Percentiles rank a stretch among this genome's conserved stretches.
Conservation (phyloP, 2,888 invertebrate genomes). For the Aporophyla lueneburgensis region DNA sequence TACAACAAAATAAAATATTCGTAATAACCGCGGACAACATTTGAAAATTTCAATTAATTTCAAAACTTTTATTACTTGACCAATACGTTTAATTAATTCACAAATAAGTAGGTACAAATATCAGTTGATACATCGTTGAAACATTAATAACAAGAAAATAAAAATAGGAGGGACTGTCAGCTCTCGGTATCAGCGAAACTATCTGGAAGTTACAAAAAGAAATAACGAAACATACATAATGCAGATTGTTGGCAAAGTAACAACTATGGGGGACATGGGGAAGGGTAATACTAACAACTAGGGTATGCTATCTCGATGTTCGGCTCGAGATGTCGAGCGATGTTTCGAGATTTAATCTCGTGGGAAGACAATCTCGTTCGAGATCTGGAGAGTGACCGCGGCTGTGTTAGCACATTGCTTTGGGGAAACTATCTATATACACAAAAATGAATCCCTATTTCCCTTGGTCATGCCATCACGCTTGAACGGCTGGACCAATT, state of each 20-base stretch:
- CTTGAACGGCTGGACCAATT: too few relatives aligned
- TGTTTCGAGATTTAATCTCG: background rate
- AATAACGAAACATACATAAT: slow-evolving; percentile 60
- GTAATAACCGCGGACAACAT: background rate
- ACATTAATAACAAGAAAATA: slow-evolving; percentile 37
- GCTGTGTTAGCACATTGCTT: background rate
- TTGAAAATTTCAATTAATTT: background rate
- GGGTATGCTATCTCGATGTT: background rate
- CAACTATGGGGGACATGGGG: slow-evolving; percentile 28
- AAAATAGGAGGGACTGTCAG: slow-evolving; percentile 45
- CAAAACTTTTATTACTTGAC: too few relatives aligned
- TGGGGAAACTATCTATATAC: too few relatives aligned
- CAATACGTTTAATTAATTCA: background rate
- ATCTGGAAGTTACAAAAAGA: slow-evolving; percentile 53
- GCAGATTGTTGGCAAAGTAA: slow-evolving; percentile 58
- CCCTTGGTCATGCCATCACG: too few relatives aligned
- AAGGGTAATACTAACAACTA: slow-evolving; percentile 24
- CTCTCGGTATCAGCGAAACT: slow-evolving; percentile 47
- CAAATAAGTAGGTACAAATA: background rate
- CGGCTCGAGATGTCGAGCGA: background rate
- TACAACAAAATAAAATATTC: background rate
- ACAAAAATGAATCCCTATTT: too few relatives aligned
- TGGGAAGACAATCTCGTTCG: background rate
- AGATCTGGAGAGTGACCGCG: background rate
- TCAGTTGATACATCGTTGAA: background rate